Conservation (phyloP, 2,797 vertebrate species). For the Erithacus rubecula region DNA sequence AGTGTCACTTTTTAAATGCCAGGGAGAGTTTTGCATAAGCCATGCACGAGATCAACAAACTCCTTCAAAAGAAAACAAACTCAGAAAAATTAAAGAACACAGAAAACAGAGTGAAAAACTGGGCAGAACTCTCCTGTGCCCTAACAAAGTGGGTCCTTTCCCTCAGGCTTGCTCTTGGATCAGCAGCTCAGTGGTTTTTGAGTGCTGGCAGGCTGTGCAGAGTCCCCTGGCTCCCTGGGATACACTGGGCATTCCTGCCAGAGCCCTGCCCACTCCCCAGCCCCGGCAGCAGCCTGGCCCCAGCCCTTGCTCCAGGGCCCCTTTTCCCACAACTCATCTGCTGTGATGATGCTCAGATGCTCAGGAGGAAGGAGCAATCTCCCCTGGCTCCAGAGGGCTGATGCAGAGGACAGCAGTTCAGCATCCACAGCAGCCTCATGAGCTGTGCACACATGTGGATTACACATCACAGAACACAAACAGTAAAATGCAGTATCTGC, state of each 20-base stretch:
- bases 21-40: neutral
- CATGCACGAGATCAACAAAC: accelerated
- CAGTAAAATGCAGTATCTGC: neutral
- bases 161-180: neutral
- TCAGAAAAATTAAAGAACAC: neutral
- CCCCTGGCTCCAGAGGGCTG: neutral
- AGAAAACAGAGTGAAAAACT: neutral
- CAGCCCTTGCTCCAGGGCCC: neutral
- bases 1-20: neutral
- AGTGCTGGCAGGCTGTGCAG: neutral
- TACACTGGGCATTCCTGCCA: neutral
- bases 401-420: neutral
- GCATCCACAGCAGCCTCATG: neutral
- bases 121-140: neutral
- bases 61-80: neutral
- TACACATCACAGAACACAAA: neutral
- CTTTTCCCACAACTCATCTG: neutral
- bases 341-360: neutral
- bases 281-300: neutral
- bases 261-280: neutral
- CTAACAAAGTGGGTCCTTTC: neutral
- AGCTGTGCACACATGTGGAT: neutral
- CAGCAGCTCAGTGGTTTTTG: neutral
- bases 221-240: neutral
- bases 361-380: neutral